Base-by-base conservation (phyloP, 2,113 vertebrate species). In the Trogon surrucura region DNA sequence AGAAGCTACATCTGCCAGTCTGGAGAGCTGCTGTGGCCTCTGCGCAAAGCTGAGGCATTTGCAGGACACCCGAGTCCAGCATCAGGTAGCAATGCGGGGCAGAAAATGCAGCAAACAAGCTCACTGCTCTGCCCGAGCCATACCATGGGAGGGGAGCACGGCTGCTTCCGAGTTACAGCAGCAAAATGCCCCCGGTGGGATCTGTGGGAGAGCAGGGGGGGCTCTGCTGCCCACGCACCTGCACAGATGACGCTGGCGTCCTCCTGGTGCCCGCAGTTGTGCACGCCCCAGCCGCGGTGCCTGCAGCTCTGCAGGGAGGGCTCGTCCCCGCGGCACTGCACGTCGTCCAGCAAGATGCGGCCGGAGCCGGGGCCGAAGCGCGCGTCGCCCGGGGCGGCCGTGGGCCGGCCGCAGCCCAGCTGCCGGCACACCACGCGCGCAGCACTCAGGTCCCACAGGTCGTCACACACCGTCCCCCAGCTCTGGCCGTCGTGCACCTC, bases 361-460 rank as follows among this genome's bases (percentile, higher is more conserved):
- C 89, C 93, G 0, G 65, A 65, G 36, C 95, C 92, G 0, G 0
- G 14, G 11, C 93, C 93, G 0, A 93, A 94, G 56, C 0, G 53
- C 0, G 96, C 87, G 0, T 0, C 73, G 25, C 25, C 41, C 0
- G 14, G 91, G 19, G 89, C 84, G 0, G 11, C 62, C 4, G 1
- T 2, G 7, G 62, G 17, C 6, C 4, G 50, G 5, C 95, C 99
- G 2, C 99, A 99, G 27, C 98, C 98, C 30, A 99, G 93, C 94
- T 99, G 98, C 45, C 56, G 97, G 83, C 99, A 99, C 64, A 98
- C 99, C 97, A 99, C 99, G 10, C 77, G 94, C 11, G 99, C 99
- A 1, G 98, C 98, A 5, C 0, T 16, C 85, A 80, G 41, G 56
- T 74, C 80, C 80, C 85, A 89, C 34, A 0, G 3, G 66, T 89